Percentiles rank a stretch among this genome's conserved stretches.
Evolutionary conservation across 1,140 invertebrate genomes (phyloP).

Genomic region (Paraescarpia echinospica): DNA sequence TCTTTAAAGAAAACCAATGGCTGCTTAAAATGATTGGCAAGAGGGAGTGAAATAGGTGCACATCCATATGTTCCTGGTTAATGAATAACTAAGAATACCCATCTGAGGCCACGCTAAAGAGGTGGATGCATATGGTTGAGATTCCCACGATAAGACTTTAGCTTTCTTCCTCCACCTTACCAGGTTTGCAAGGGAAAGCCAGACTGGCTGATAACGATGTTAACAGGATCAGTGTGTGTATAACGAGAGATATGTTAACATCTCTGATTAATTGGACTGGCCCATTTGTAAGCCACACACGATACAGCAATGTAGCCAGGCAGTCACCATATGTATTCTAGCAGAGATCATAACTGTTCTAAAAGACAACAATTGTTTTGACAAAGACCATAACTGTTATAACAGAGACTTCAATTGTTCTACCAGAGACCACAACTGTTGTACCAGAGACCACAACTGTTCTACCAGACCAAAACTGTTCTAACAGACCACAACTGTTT

Average conservation of each 20-base stretch:
- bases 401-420: too few species aligned
- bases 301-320: neutral
- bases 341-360: neutral
- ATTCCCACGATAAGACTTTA: neutral
- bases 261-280: neutral
- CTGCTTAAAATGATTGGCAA: neutral
- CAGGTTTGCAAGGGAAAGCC: neutral
- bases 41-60: neutral
- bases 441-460: too few species aligned
- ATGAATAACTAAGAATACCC: neutral
- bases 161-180: neutral
- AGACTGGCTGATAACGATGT: neutral
- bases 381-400: too few species aligned
- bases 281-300: neutral
- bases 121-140: neutral
- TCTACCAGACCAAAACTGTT: too few species aligned
- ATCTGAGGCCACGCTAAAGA: neutral
- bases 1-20: neutral
- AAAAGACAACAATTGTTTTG: too few species aligned
- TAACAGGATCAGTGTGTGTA: neutral
- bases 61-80: neutral
- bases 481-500: too few species aligned
- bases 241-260: neutral
- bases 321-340: neutral
- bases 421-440: too few species aligned